Percentiles rank a stretch among this genome's conserved stretches.
phyloP scores from a whole-genome alignment of 2,888 invertebrate species.

The Elysia crispata region DNA sequence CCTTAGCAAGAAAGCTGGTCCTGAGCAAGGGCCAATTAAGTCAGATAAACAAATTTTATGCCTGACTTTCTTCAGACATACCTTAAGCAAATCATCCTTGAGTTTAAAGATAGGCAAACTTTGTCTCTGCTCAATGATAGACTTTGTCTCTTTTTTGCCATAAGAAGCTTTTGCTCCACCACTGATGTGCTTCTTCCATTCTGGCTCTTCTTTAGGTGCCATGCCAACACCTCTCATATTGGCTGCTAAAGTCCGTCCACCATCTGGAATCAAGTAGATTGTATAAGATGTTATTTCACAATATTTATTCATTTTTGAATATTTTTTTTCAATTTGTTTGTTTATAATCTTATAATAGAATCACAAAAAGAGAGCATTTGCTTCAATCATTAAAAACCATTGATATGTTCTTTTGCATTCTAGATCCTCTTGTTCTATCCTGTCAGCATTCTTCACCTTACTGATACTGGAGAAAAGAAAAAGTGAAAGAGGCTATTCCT shows the following conservation, averaged over 20 bases:
- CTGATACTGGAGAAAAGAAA: too few species aligned
- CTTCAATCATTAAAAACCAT: too few species aligned
- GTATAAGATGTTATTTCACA: not conserved
- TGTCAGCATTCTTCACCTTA: too few species aligned
- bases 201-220: slow-evolving; percentile 87
- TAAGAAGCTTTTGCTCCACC: slow-evolving; percentile 98
- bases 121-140: slow-evolving; percentile 95
- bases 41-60: too few species aligned
- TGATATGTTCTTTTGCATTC: too few species aligned
- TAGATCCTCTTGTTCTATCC: too few species aligned
- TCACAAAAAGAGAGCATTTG: too few species aligned
- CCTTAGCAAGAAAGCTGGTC: too few species aligned
- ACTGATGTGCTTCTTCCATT: slow-evolving; percentile 99
- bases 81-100: slow-evolving; percentile 94
- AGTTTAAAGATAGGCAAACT: slow-evolving; percentile 97
- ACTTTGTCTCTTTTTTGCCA: slow-evolving; percentile 96
- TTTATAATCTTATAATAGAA: not conserved
- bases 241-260: slow-evolving; percentile 84
- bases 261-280: slow-evolving; percentile 78
- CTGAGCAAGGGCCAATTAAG: too few species aligned
- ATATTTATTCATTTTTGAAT: not conserved
- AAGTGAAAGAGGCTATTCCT: too few species aligned
- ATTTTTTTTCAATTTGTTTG: too few species aligned
- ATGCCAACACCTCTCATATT: slow-evolving; percentile 88
- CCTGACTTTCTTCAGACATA: slow-evolving; percentile 67